A percentile compares a stretch with the other conserved stretches of the same genome.
phyloP scores from a whole-genome alignment of 92 coral and sea anemone genomes.

The Virgularia gustaviana region DNA sequence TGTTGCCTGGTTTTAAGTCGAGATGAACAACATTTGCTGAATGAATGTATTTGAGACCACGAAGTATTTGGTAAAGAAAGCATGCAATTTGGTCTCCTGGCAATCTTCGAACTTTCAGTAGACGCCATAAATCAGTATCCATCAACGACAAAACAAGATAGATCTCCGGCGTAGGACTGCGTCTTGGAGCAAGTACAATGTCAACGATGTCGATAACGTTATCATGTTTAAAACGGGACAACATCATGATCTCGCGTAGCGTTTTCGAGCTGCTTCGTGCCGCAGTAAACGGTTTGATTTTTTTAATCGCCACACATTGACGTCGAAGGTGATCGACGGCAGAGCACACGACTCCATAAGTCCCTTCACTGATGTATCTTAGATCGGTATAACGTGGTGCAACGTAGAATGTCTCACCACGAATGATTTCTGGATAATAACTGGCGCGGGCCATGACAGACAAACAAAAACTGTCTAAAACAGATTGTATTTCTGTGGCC shows the following conservation, averaged over 20 bases:
- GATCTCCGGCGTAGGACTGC: slow-evolving; percentile 4
- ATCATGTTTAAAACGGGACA: slow-evolving; percentile 32
- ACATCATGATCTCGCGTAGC: slow-evolving; percentile 28
- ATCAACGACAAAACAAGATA: slow-evolving; percentile 29
- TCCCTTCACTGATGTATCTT: slow-evolving; percentile 30
- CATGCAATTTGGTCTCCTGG: slow-evolving; percentile 27
- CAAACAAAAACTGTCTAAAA: too few species aligned
- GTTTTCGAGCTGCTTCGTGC: slow-evolving; percentile 10
- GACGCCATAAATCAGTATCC: slow-evolving; percentile 23
- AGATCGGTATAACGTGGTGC: slow-evolving; percentile 28
- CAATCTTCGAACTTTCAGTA: slow-evolving; percentile 20
- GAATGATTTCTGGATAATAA: slow-evolving; percentile 2
- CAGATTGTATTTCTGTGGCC: too few species aligned
- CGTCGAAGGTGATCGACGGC: slow-evolving; percentile 25
- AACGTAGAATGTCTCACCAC: slow-evolving; percentile 8
- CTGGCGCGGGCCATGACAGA: slow-evolving; percentile 17
- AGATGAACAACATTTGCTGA: slow-evolving; percentile 32
- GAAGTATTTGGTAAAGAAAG: slow-evolving; percentile 36
- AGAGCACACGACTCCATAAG: slow-evolving; percentile 35
- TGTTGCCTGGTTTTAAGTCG: slow-evolving; percentile 28
- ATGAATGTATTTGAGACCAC: slow-evolving; percentile 36
- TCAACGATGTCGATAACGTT: slow-evolving; percentile 28
- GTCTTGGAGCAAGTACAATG: slow-evolving; percentile 24
- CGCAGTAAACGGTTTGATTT: slow-evolving; percentile 15
- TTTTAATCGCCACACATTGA: slow-evolving; percentile 26